phyloP scores from a whole-genome alignment of 2,888 invertebrate species.

The Deilephila porcellus region DNA sequence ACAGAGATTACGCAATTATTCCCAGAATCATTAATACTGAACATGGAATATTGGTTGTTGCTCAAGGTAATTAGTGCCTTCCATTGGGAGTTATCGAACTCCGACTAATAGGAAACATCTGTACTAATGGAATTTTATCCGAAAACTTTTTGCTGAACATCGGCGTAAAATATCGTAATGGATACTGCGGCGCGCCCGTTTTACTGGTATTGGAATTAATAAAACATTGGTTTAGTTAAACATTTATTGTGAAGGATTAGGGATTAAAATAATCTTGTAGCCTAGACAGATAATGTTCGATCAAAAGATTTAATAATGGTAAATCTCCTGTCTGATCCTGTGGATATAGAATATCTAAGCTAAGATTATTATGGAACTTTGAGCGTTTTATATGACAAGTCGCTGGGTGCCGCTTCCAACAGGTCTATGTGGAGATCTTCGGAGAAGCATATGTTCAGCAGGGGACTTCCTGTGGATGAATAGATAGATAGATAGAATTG shows the following conservation, averaged over 20 bases:
- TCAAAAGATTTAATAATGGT: too few species aligned
- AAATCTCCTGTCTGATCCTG: too few species aligned
- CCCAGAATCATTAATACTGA: neutral
- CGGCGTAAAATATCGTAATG: conserved; percentile 16
- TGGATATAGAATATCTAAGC: too few species aligned
- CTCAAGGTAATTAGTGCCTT: conserved; percentile 16
- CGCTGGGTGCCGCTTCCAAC: too few species aligned
- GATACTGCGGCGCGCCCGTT: neutral
- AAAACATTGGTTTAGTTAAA: neutral
- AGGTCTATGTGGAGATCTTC: too few species aligned
- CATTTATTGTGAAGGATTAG: neutral
- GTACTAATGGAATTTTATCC: conserved; percentile 22
- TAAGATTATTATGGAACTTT: too few species aligned
- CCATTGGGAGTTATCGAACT: conserved; percentile 13
- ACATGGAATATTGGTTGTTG: neutral
- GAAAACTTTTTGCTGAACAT: conserved; percentile 10
- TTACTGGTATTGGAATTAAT: neutral
- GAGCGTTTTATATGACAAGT: too few species aligned
- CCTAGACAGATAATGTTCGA: too few species aligned
- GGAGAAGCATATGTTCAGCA: too few species aligned
- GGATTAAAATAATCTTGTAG: too few species aligned
- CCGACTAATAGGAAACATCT: conserved; percentile 15
- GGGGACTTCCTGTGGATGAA: too few species aligned
- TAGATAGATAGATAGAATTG: too few species aligned
- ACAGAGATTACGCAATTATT: neutral